A percentile compares a stretch with the other conserved stretches of the same genome.
Evolutionary conservation across 2,797 vertebrate species (phyloP).

Genomic region (Propithecus perrieri): DNA sequence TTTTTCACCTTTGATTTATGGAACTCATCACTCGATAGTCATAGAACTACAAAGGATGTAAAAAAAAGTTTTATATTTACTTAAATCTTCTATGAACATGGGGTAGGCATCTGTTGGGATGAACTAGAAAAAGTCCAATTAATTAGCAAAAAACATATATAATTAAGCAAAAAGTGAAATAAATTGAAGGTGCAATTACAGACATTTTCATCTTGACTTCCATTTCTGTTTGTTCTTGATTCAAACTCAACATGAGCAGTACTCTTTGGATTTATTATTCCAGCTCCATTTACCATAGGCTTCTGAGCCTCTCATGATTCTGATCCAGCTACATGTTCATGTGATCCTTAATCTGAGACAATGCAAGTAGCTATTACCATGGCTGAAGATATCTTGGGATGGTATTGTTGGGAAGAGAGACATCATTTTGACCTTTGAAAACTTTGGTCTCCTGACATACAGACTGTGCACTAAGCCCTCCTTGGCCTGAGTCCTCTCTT

Average conservation of each 20-base stretch:
- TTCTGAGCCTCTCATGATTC: not conserved
- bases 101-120: not conserved
- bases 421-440: not conserved
- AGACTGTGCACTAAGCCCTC: not conserved
- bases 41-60: not conserved
- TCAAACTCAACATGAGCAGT: not conserved
- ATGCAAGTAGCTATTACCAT: not conserved
- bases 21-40: not conserved
- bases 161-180: not conserved
- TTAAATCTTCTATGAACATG: not conserved
- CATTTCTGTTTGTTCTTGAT: not conserved
- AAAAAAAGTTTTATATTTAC: not conserved
- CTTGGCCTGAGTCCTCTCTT: not conserved
- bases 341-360: not conserved
- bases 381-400: not conserved
- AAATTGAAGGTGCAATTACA: not conserved
- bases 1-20: not conserved
- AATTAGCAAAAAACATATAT: not conserved
- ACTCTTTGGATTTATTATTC: not conserved
- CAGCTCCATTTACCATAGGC: not conserved
- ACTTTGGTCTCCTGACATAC: not conserved
- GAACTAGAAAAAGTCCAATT: not conserved
- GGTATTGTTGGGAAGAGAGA: not conserved
- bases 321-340: not conserved
- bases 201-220: not conserved